Evolutionary conservation across 37 sponge, comb jelly and placozoan genomes (phyloP), one percentile per base, ranked within the genome.

Genomic region (Axinella damicornis): DNA sequence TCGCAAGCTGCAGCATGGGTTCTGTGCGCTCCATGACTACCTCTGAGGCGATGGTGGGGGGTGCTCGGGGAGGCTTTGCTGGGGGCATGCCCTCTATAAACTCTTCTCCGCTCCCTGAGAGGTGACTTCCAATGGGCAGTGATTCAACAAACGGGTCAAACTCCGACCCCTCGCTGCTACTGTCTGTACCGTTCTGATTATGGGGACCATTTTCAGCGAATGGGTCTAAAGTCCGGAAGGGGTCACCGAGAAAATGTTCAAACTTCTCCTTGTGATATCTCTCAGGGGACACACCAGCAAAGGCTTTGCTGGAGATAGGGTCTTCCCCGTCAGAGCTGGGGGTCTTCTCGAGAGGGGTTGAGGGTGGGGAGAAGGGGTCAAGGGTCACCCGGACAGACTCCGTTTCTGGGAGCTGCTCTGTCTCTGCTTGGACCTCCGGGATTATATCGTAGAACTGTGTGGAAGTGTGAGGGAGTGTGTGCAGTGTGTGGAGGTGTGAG

Each of bases 351-450:
- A 38, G 41, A 40, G 72, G 72, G 52, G 36, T 35, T 5, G 72
- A 38, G 12, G 72, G 72, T 40, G 72, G 72, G 53, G 72, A 35
- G 53, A 71, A 71, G 72, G 36, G 52, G 53, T 71, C 72, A 25
- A 35, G 37, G 72, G 72, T 38, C 72, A 40, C 52, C 2, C n/a
- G 21, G 72, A 18, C n/a, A 46, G 53, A 41, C 21, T 18, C 36
- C 5, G 53, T 18, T 18, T 30, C n/a, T 71, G 72, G 72, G 40
- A 17, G 20, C 11, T 71, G 21, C 41, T 71, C 21, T 4, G 53
- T 5, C 4, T 20, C 25, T 18, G 33, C 72, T 24, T 40, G n/a
- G 1, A 35, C 72, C 20, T 71, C 72, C 4, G 12, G 53, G 2
- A 71, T n/a, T 35, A 46, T 71, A 38, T 37, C 4, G 52, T 71